Percentiles rank a stretch among this genome's conserved stretches.
Conservation (phyloP, 1,140 invertebrate genomes). For the Ectropis grisescens region DNA sequence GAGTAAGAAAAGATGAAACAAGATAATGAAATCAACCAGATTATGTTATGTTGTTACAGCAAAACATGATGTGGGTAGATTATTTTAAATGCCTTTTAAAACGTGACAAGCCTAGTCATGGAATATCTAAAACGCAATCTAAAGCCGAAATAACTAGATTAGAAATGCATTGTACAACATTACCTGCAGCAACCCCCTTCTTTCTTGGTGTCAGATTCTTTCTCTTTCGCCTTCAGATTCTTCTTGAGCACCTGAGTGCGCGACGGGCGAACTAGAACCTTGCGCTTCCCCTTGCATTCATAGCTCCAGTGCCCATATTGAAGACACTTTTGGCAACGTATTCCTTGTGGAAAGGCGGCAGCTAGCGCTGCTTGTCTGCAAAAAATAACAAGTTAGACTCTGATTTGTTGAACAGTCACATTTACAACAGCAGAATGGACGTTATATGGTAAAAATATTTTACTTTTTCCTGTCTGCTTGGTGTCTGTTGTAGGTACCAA, state of each 20-base stretch:
- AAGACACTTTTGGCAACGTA: constrained; percentile 92
- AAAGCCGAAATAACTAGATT: too few species aligned
- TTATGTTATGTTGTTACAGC: too few species aligned
- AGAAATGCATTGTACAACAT: constrained; percentile 5
- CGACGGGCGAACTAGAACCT: constrained; percentile 86
- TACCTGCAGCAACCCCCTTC: constrained; percentile 59
- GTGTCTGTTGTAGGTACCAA: constrained; percentile 59
- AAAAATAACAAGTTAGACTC: too few species aligned
- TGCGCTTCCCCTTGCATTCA: constrained; percentile 91
- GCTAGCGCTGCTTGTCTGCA: constrained; percentile 68
- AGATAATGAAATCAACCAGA: too few species aligned
- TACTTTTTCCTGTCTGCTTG: constrained; percentile 55
- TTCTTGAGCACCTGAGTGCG: constrained; percentile 86
- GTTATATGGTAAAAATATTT: constrained; percentile 14
- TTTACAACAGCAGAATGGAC: not conserved
- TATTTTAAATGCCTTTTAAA: too few species aligned
- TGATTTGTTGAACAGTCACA: too few species aligned
- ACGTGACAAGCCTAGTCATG: too few species aligned
- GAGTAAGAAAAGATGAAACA: too few species aligned
- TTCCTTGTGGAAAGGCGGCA: constrained; percentile 75
- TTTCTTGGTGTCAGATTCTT: too few species aligned
- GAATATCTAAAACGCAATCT: too few species aligned
- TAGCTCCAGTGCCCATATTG: constrained; percentile 94
- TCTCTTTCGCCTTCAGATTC: constrained; percentile 72
- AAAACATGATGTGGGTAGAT: too few species aligned